Base-by-base conservation (phyloP, 1,140 invertebrate genomes). In the Temnothorax curvispinosus region DNA sequence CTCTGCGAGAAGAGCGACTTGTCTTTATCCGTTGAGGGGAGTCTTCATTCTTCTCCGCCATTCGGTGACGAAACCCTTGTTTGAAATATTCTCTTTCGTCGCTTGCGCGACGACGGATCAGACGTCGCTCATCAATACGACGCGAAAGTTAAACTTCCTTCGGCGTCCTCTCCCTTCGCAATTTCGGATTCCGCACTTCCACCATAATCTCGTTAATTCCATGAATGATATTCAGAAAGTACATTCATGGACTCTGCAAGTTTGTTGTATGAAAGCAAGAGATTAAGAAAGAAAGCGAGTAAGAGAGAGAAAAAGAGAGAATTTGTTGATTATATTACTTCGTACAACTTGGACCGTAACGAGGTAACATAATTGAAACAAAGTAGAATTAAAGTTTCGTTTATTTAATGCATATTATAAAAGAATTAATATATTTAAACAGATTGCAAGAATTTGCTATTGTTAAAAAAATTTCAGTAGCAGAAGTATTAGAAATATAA, bases 61-160 rank as follows among this genome's bases (percentile, higher is more conserved):
- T 82, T 84, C 54, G 54, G 72, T 35, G 41, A 18, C 41, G 27
- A n/a, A 74, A 84, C 69, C 41, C 80, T 84, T 84, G 54, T 74
- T 84, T 75, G 44, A 72, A 85, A 71, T 69, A 85, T 38, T 47
- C 41, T 32, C 81, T 54, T 44, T 72, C 65, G 60, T 27, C 27
- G 54, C 27, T 15, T 62, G 21, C 60, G n/a, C 64, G 52, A 27
- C 21, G 85, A n/a, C 2, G 80, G n/a, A 84, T 62, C 80, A 60
- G 41, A n/a, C 64, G 64, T 56, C 64, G 65, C 44, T 84, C 69
- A 62, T 84, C 80, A 75, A 84, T 84, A 75, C 69, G 27, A 75
- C 38, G 67, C 41, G 15, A 84, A 75, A 84, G 69, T 84, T 84
- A 74, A 84, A 84, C 80, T 84, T 75, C 52, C 54, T 54, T 50